Evolutionary conservation across 1,140 invertebrate species (phyloP).

Genomic region (Drosophila elegans): DNA sequence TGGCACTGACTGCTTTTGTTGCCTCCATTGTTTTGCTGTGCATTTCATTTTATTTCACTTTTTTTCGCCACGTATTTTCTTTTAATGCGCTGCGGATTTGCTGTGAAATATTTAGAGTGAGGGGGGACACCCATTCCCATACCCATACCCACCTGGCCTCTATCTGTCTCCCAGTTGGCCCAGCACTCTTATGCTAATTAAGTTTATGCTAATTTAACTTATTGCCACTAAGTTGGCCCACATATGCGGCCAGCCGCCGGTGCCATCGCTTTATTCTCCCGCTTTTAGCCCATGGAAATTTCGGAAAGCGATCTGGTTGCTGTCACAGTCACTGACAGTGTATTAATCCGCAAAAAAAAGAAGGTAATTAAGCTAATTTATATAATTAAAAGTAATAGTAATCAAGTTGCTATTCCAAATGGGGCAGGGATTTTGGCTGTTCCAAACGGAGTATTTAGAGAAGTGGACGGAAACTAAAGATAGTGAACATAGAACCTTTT

Average conservation of each 20-base stretch:
- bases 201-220: conserved; percentile 83
- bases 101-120: conserved; percentile 69
- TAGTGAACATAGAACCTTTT: too few species aligned
- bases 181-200: conserved; percentile 82
- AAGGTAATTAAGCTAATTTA: conserved; percentile 46
- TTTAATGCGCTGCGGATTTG: conserved; percentile 82
- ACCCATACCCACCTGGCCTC: conserved; percentile 26
- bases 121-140: neutral
- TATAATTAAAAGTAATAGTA: conserved; percentile 58
- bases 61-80: conserved; percentile 78
- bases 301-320: conserved; percentile 22
- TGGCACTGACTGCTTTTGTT: conserved; percentile 25
- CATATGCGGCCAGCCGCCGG: conserved; percentile 78
- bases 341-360: conserved; percentile 7
- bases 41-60: conserved; percentile 47
- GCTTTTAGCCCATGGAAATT: conserved; percentile 14
- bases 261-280: conserved; percentile 24
- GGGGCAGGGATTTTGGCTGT: conserved; percentile 5
- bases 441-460: neutral
- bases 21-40: conserved; percentile 74
- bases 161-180: conserved; percentile 66
- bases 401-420: conserved; percentile 46
- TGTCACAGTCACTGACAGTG: conserved; percentile 5
- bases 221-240: conserved; percentile 82
- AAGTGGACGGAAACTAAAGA: too few species aligned